Base-by-base conservation (phyloP, 2,888 invertebrate genomes). In the Silvanus unidentatus region DNA sequence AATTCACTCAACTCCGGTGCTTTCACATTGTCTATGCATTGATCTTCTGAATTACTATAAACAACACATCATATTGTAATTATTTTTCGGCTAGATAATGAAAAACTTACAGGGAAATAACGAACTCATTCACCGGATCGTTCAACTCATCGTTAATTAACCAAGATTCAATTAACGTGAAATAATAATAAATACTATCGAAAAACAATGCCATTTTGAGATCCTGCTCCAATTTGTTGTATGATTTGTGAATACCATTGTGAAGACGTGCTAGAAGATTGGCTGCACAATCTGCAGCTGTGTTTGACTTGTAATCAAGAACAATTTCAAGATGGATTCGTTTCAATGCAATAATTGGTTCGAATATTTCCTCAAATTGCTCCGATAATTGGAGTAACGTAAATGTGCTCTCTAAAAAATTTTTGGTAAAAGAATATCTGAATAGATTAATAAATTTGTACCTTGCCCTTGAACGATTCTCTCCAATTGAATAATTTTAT, bases 101-200 rank as follows among this genome's bases (percentile, higher is more conserved):
- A 28, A 10, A 9, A 28, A 28, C 28, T 28, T 28, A 28, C 28
- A 9, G 8, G 28, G 10, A 28, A 28, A 32, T 32, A 32, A 69
- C 53, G 59, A 71, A 71, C 52, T 71, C 71, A 1, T 50, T 49
- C 1, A 58, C 55, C 44, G 54, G 50, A 57, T 71, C 69, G 4
- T 49, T 51, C 1, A 70, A 53, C 52, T 71, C 68, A 43, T 65
- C 63, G 34, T 64, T 64, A 16, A 59, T 59, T 43, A 71, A 53
- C 72, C 71, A 72, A 2, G 54, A 55, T 44, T 71, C 60, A 15
- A 69, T 59, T 1, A 68, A 44, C 2, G 53, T 54, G 2, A 70
- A 58, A 58, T 71, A 72, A 47, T 66, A 62, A 47, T 59, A 64
- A 10, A 69, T 50, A 51, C 61, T 64, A 38, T 69, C 65, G 16